Evolutionary conservation across 2,888 invertebrate species (phyloP).

Genomic region (Ecliptopera silaceata): DNA sequence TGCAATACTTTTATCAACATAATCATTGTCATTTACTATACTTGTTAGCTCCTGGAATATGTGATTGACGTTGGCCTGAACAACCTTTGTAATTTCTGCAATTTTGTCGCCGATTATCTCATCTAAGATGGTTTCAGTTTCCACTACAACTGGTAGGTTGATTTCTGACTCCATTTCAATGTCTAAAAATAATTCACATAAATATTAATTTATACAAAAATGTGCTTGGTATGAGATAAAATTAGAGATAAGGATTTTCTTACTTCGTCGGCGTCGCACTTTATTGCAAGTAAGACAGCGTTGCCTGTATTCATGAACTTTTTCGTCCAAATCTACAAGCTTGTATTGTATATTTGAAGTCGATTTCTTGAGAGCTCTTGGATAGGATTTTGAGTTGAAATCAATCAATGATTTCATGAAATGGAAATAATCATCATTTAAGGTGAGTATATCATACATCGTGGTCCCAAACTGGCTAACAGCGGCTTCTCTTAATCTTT

Average conservation of each 20-base stretch:
- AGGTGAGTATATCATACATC: slow-evolving; percentile 51
- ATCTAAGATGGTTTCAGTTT: slow-evolving; percentile 30
- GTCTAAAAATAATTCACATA: slow-evolving; percentile 9
- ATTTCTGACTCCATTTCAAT: background rate
- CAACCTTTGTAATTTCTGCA: slow-evolving; percentile 26
- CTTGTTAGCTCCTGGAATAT: slow-evolving; percentile 40
- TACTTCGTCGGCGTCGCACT: background rate
- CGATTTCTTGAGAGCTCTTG: slow-evolving; percentile 24
- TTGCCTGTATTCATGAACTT: slow-evolving; percentile 37
- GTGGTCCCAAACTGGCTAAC: slow-evolving; percentile 43
- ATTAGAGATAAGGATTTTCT: background rate
- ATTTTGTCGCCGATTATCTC: slow-evolving; percentile 37
- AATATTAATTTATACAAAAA: background rate
- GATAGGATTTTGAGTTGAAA: background rate
- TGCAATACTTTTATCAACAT: slow-evolving; percentile 28
- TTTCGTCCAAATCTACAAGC: slow-evolving; percentile 29
- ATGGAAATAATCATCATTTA: slow-evolving; percentile 52
- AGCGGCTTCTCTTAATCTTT: slow-evolving; percentile 36
- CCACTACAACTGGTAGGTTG: background rate
- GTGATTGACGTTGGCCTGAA: slow-evolving; percentile 21
- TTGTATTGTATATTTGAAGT: slow-evolving; percentile 19
- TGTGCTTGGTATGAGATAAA: background rate
- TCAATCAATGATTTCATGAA: slow-evolving; percentile 25
- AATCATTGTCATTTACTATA: slow-evolving; percentile 32
- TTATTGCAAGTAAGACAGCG: slow-evolving; percentile 42